Evolutionary conservation across 2,797 vertebrate species (phyloP).

Genomic region (Lindbergichthys nudifrons): DNA sequence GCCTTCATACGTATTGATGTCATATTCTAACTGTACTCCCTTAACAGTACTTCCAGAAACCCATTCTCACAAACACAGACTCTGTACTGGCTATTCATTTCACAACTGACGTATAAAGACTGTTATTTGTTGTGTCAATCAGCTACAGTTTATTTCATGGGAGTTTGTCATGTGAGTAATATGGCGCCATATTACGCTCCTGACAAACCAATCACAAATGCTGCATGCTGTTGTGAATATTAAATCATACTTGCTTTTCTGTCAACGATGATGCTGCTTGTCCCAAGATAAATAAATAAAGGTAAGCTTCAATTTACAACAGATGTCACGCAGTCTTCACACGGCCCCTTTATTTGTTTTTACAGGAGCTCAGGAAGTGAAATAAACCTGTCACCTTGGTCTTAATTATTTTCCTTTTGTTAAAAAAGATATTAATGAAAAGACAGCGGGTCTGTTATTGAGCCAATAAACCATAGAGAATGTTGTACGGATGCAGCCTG

Average conservation of each 20-base stretch:
- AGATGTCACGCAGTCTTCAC: background rate
- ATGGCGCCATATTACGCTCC: background rate
- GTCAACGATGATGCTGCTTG: background rate
- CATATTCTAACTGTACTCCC: background rate
- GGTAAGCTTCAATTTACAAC: background rate
- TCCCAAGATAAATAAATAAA: conserved; percentile 9
- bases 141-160: background rate
- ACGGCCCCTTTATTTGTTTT: background rate
- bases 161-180: conserved; percentile 10
- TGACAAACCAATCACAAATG: background rate
- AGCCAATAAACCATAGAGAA: background rate
- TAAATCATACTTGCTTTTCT: background rate
- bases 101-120: background rate
- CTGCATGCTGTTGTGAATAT: background rate
- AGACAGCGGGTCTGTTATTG: background rate
- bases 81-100: background rate
- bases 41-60: conserved; percentile 1
- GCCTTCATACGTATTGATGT: background rate
- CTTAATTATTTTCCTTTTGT: background rate
- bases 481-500: background rate
- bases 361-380: background rate
- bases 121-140: conserved; percentile 5
- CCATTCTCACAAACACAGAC: background rate
- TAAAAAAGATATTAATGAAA: background rate
- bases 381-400: background rate